Evolutionary conservation across 2,113 vertebrate genomes (phyloP), one percentile per base, ranked within the genome.

Genomic region (Rhynchomys soricoides): DNA sequence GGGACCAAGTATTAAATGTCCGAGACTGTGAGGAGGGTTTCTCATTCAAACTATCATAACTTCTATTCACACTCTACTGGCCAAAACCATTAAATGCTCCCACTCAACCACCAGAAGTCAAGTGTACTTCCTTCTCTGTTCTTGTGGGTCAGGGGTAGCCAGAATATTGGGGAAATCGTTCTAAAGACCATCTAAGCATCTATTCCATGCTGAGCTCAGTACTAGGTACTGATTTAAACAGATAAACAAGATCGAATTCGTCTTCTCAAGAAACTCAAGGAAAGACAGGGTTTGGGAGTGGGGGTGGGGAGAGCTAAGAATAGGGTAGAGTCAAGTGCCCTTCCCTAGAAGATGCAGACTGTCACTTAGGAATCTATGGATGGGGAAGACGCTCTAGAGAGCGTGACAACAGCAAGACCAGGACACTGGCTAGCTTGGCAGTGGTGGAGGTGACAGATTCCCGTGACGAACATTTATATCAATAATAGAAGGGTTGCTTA

Each of bases 401-500:
- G 91, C 31, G 19, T 48, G 43, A 43, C 12, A 59, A 79, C 34
- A 34, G 37, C 75, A 78, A 93, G 79, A 95, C n/a, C 70, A 66
- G 75, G 78, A 81, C 50, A 93, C 88, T 87, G 96, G 90, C 73
- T 78, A 26, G 85, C 68, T 82, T 81, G 93, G 95, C 96, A 93
- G 90, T 43, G 26, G 48, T 64, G 86, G 82, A 0, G 13, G 40
- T 1, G 93, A 57, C 94, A 94, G 97, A 96, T 97, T 81, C 79
- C 95, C 77, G 86, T 94, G 96, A 97, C 0, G 9, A 97, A 88
- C 59, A 2, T 86, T 97, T 97, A 59, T 97, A 91, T 98, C 97
- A 98, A 97, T 98, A 98, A 96, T 90, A 94, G 95, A n/a, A 93
- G 89, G 59, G 89, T 48, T 97, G 97, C 98, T 98, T 91, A 97